Evolutionary conservation across 2,888 invertebrate genomes (phyloP).

Genomic region (Drosophila buzzatii): DNA sequence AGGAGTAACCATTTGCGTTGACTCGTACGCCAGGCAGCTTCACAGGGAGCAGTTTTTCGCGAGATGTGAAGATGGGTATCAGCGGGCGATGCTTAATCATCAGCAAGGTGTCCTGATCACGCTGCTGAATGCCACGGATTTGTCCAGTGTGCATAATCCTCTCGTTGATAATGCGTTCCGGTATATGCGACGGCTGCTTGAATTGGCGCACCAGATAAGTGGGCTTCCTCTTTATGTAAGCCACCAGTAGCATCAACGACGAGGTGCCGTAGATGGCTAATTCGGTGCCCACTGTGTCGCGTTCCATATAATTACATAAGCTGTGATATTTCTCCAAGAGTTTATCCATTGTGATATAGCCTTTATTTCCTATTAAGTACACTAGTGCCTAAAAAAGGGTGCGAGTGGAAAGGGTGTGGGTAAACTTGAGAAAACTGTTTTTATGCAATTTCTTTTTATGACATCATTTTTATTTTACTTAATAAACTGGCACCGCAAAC

Average conservation of each 20-base stretch:
- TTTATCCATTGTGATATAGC: slow-evolving; percentile 56
- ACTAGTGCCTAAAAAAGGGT: slow-evolving; percentile 55
- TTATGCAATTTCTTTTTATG: slow-evolving; percentile 62
- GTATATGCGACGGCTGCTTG: slow-evolving; percentile 82
- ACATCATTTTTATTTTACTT: slow-evolving; percentile 76
- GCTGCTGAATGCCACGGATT: slow-evolving; percentile 76
- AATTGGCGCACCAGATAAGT: slow-evolving; percentile 81
- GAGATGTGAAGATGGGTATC: slow-evolving; percentile 77
- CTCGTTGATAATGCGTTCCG: slow-evolving; percentile 79
- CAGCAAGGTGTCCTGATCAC: slow-evolving; percentile 76
- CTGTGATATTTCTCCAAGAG: slow-evolving; percentile 70
- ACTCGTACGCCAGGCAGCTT: slow-evolving; percentile 83
- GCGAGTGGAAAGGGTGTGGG: slow-evolving; percentile 15
- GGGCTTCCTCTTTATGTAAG: slow-evolving; percentile 79
- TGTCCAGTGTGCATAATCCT: slow-evolving; percentile 80
- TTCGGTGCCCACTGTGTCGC: slow-evolving; percentile 77
- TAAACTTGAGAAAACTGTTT: slow-evolving; percentile 42
- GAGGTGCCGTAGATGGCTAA: slow-evolving; percentile 79
- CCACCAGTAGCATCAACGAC: slow-evolving; percentile 75
- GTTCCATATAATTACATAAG: slow-evolving; percentile 82
- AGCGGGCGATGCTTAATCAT: slow-evolving; percentile 79
- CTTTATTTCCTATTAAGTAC: slow-evolving; percentile 49
- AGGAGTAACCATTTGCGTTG: slow-evolving; percentile 84
- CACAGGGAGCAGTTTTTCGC: slow-evolving; percentile 71
- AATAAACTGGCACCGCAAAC: slow-evolving; percentile 37